Conservation (phyloP, 2,888 invertebrate genomes). For the Drymonia ruficornis region DNA sequence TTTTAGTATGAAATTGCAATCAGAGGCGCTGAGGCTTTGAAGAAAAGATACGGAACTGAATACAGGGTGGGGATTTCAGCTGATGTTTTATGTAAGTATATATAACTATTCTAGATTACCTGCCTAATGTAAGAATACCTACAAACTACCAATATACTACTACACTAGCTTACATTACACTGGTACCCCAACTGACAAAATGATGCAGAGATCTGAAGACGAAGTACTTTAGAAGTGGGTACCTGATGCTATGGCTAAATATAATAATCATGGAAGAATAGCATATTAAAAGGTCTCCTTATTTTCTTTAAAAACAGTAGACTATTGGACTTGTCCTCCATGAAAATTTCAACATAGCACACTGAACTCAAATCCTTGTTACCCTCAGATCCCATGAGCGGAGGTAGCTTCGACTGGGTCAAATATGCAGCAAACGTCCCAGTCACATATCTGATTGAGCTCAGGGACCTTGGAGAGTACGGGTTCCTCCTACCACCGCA, state of each 20-base stretch:
- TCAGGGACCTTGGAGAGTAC: slow-evolving; percentile 82
- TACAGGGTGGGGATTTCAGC: slow-evolving; percentile 70
- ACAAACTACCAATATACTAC: no score
- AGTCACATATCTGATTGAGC: slow-evolving; percentile 85
- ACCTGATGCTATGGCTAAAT: no score
- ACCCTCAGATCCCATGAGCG: slow-evolving; percentile 77
- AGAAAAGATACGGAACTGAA: slow-evolving; percentile 53
- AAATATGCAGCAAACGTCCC: slow-evolving; percentile 78
- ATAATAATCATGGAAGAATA: no score
- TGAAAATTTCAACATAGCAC: not conserved
- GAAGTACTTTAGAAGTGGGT: no score
- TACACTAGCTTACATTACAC: no score
- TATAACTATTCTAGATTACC: no score
- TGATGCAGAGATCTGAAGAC: no score
- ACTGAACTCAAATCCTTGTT: not conserved
- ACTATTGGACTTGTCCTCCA: not conserved
- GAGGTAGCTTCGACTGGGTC: slow-evolving; percentile 85
- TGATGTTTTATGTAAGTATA: slow-evolving; percentile 76
- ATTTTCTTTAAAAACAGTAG: no score
- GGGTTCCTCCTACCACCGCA: slow-evolving; percentile 84
- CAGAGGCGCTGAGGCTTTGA: slow-evolving; percentile 56
- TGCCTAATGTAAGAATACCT: no score
- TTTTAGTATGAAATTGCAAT: slow-evolving; percentile 69
- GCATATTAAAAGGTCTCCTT: no score
- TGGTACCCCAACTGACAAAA: no score